Evolutionary conservation across 2,113 vertebrate species (phyloP).

Genomic region (Tautogolabrus adspersus): DNA sequence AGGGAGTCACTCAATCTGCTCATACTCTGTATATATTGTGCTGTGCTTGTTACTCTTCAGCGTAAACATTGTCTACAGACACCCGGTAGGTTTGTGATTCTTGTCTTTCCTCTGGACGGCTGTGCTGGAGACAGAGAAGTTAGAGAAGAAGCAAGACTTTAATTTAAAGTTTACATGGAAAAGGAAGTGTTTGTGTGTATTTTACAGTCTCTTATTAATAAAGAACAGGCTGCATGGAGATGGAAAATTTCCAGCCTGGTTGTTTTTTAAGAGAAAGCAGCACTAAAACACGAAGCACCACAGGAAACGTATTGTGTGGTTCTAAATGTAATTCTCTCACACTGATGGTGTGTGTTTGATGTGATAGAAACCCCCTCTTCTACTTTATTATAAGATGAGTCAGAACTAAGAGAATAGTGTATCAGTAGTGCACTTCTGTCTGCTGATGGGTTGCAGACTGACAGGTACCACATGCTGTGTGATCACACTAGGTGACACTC

Average conservation of each 20-base stretch:
- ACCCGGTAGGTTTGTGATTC: neutral
- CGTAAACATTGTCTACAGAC: neutral
- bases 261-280: neutral
- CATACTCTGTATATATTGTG: neutral
- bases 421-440: conserved; percentile 5
- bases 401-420: conserved; percentile 23
- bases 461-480: conserved; percentile 34
- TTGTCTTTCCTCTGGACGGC: neutral
- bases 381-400: conserved; percentile 3
- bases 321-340: neutral
- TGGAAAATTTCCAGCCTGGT: conserved; percentile 1
- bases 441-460: conserved; percentile 26
- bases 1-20: neutral
- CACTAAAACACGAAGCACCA: neutral
- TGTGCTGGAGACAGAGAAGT: conserved; percentile 2
- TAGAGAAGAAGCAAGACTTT: neutral
- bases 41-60: conserved; percentile 14
- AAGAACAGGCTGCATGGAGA: neutral
- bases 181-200: neutral
- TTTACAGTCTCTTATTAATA: neutral
- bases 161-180: conserved; percentile 3
- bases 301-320: neutral
- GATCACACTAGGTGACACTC: conserved; percentile 29
- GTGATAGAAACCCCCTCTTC: neutral
- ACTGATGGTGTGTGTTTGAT: neutral